Evolutionary conservation across 2,797 vertebrate species (phyloP).

Genomic region (Pampus argenteus): DNA sequence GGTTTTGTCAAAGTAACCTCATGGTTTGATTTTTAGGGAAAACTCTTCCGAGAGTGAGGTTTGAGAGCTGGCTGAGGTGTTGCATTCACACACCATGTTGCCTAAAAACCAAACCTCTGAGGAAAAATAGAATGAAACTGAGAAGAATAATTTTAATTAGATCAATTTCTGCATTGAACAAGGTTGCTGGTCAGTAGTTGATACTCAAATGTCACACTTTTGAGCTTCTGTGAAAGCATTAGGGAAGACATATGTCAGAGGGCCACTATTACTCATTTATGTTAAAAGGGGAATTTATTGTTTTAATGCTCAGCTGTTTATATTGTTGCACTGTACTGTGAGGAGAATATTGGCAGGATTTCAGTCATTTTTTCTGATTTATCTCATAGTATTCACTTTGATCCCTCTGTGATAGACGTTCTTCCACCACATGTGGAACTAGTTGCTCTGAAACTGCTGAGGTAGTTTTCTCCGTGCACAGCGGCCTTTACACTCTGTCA

Average conservation of each 20-base stretch:
- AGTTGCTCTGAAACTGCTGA: slow-evolving; percentile 37
- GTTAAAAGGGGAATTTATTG: not conserved
- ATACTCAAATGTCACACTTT: slow-evolving; percentile 14
- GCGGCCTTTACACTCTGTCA: slow-evolving; percentile 6
- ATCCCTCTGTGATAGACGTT: slow-evolving; percentile 10
- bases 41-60: not conserved
- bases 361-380: slow-evolving; percentile 10
- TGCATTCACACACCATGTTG: not conserved
- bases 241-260: not conserved
- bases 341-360: slow-evolving; percentile 3
- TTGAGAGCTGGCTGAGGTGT: not conserved
- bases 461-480: not conserved
- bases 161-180: not conserved
- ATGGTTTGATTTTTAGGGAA: not conserved
- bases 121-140: too few relatives aligned
- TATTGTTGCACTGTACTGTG: not conserved
- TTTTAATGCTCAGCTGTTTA: not conserved
- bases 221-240: not conserved
- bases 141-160: not conserved
- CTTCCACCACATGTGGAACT: slow-evolving; percentile 6
- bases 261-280: not conserved
- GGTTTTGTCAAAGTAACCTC: not conserved
- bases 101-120: not conserved
- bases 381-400: slow-evolving; percentile 19
- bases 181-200: not conserved